Conservation (phyloP, 2,113 vertebrate species). For the Petromus typicus region DNA sequence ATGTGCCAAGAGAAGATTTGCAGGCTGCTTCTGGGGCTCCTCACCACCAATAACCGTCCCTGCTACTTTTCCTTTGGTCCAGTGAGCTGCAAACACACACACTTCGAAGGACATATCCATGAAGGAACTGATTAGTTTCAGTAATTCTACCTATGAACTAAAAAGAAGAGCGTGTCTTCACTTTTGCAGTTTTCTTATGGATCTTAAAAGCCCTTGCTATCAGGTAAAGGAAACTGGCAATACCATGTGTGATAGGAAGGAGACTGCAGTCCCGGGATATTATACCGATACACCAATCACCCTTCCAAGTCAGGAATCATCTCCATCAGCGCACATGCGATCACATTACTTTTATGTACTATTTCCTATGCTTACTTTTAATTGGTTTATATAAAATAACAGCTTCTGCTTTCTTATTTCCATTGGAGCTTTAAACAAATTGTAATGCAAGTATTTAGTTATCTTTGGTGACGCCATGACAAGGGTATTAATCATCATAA, state of each 20-base stretch:
- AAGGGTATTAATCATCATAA: background rate
- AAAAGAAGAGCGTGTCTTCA: slow-evolving; percentile 95
- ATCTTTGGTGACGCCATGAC: background rate
- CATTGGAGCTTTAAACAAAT: slow-evolving; percentile 54
- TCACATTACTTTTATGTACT: slow-evolving; percentile 85
- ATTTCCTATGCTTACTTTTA: slow-evolving; percentile 35
- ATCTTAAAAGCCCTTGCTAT: slow-evolving; percentile 91
- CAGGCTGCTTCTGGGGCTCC: slow-evolving; percentile 90
- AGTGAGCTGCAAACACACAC: slow-evolving; percentile 93
- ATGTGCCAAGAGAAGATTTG: slow-evolving; percentile 63
- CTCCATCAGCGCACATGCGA: slow-evolving; percentile 89
- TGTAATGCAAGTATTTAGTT: slow-evolving; percentile 65
- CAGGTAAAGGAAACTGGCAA: slow-evolving; percentile 93
- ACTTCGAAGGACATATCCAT: slow-evolving; percentile 94
- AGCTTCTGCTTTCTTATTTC: background rate
- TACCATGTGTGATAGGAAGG: slow-evolving; percentile 90
- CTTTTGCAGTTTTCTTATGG: slow-evolving; percentile 92
- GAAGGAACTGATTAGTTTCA: slow-evolving; percentile 92
- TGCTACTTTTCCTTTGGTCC: slow-evolving; percentile 88
- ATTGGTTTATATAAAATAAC: slow-evolving; percentile 70
- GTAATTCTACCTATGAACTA: slow-evolving; percentile 93
- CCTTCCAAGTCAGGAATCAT: slow-evolving; percentile 87
- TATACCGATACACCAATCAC: slow-evolving; percentile 89
- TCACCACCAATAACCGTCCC: slow-evolving; percentile 91
- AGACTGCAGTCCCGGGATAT: slow-evolving; percentile 92